A percentile compares a stretch with the other conserved stretches of the same genome.
These are phyloP conservation scores for Trisateles emortualis DNA, from an alignment of 2,888 invertebrate genomes.

Conservation along the genomic window DNA sequence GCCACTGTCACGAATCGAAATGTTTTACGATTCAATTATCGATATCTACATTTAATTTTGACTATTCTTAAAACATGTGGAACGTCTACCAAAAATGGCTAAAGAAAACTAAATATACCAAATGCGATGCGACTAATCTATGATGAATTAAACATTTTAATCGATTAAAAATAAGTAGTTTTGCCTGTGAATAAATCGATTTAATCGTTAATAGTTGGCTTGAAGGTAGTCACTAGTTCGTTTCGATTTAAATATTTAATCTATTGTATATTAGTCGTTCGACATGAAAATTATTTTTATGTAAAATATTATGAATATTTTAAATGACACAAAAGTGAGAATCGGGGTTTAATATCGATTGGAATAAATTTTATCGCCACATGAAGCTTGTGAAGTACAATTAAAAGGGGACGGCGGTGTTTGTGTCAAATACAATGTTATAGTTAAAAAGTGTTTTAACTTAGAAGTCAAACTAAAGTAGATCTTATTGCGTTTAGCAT, in stretches of 20 bases:
- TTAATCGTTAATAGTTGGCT: conserved; percentile 12
- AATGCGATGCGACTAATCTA: conserved; percentile 21
- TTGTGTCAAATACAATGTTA: conserved; percentile 4
- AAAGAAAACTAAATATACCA: conserved; percentile 28
- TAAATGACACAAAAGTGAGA: conserved; percentile 64
- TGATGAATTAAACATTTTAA: conserved; percentile 22
- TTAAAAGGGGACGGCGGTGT: conserved; percentile 20
- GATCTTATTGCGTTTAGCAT: background rate
- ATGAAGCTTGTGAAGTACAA: conserved; percentile 50
- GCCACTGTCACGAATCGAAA: conserved; percentile 38
- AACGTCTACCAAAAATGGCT: conserved; percentile 46
- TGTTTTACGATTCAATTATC: conserved; percentile 31
- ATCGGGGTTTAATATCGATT: conserved; percentile 42
- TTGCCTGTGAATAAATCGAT: background rate
- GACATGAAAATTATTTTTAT: conserved; percentile 44
- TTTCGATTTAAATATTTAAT: conserved; percentile 19
- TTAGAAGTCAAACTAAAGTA: background rate
- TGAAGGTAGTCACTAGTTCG: background rate
- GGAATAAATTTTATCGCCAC: conserved; percentile 36
- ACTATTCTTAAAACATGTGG: conserved; percentile 35
- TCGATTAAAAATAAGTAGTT: conserved; percentile 12
- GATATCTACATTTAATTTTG: conserved; percentile 29
- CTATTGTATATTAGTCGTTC: conserved; percentile 18
- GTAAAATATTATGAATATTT: conserved; percentile 47
- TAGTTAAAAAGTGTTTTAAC: background rate